Conservation (phyloP, 2,797 vertebrate genomes). For the Luscinia megarhynchos region DNA sequence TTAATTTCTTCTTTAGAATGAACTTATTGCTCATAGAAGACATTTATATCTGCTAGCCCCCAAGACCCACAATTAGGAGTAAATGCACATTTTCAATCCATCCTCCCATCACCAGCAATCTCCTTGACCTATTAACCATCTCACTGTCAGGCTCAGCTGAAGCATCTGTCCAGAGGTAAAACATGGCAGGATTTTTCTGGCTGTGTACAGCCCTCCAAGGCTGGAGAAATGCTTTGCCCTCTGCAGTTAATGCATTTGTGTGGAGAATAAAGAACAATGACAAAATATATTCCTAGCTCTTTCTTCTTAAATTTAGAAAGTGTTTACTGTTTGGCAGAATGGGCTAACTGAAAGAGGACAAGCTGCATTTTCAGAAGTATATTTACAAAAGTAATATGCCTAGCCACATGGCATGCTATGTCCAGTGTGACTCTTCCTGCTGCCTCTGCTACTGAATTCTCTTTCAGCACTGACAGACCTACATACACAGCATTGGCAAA, state of each 20-base stretch:
- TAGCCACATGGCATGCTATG: not conserved
- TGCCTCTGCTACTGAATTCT: not conserved
- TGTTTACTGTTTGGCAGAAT: not conserved
- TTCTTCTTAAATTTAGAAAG: not conserved
- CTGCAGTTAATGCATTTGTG: not conserved
- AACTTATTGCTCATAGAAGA: not conserved
- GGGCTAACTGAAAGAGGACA: not conserved
- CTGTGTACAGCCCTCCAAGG: not conserved
- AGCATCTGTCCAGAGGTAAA: slow-evolving; percentile 23
- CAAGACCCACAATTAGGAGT: not conserved
- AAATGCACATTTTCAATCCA: slow-evolving; percentile 18
- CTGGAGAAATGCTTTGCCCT: not conserved
- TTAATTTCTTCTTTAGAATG: not conserved
- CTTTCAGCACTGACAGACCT: not conserved
- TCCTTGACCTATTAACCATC: slow-evolving; percentile 42
- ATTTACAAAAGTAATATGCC: not conserved
- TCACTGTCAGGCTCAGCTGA: not conserved
- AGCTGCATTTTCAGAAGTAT: not conserved
- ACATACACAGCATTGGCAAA: not conserved
- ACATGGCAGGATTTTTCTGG: not conserved
- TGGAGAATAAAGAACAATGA: not conserved
- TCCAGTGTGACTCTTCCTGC: not conserved
- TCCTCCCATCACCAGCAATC: slow-evolving; percentile 22
- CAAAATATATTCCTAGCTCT: not conserved
- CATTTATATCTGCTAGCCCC: not conserved